Percentiles rank a stretch among this genome's conserved stretches.
Conservation (phyloP, 1,140 invertebrate genomes). For the Tetranychus urticae region DNA sequence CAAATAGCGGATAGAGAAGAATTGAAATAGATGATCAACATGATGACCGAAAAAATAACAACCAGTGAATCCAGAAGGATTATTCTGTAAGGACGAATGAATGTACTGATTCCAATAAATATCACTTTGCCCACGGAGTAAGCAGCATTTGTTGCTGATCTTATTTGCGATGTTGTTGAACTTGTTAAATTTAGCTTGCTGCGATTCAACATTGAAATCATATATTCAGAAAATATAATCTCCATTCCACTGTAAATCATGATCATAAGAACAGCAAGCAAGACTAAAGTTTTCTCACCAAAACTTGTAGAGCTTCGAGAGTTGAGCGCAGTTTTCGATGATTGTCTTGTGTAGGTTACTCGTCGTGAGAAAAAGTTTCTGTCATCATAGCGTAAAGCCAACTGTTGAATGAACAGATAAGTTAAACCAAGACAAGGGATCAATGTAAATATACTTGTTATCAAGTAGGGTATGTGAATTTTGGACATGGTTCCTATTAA, state of each 20-base stretch:
- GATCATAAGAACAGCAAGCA: not conserved
- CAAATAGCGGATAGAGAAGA: not conserved
- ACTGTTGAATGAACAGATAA: not conserved
- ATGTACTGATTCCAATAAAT: not conserved
- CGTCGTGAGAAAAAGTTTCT: not conserved
- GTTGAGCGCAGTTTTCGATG: not conserved
- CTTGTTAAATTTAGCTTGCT: not conserved
- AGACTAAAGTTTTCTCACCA: not conserved
- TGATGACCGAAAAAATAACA: not conserved
- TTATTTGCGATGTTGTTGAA: not conserved
- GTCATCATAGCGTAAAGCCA: not conserved
- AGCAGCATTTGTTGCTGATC: not conserved
- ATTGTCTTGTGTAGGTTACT: not conserved
- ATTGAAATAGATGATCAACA: not conserved
- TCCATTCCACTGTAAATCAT: not conserved
- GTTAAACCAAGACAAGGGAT: not conserved
- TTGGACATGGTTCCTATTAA: not conserved
- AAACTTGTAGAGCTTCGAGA: not conserved
- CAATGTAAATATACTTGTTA: not conserved
- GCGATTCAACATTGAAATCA: not conserved
- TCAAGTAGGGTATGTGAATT: not conserved
- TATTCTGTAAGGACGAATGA: not conserved
- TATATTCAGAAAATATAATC: not conserved
- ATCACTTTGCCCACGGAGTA: not conserved
- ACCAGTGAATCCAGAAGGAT: not conserved